Conservation (phyloP, 2,888 invertebrate genomes). For the Chirona hameri region DNA sequence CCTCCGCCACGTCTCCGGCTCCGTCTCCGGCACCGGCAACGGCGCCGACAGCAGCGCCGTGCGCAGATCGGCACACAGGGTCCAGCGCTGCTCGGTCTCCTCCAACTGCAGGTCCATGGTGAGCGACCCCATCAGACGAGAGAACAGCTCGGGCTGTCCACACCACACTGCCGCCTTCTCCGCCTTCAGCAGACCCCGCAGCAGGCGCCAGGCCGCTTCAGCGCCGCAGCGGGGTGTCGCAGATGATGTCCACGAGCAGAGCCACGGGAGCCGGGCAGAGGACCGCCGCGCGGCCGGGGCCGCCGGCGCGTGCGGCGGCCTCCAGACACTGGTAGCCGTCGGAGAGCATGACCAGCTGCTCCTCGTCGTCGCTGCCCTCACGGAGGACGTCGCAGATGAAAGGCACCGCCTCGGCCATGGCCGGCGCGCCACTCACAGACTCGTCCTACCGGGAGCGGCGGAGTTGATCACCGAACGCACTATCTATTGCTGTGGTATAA, state of each 20-base stretch:
- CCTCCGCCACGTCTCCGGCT: constrained; percentile 32
- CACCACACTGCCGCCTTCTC: neutral
- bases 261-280: neutral
- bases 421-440: constrained; percentile 61
- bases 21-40: neutral
- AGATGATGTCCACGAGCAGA: neutral
- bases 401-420: constrained; percentile 63
- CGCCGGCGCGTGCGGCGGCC: neutral
- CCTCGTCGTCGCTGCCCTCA: constrained; percentile 56
- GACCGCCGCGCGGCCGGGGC: neutral
- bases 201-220: constrained; percentile 3
- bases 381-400: constrained; percentile 42
- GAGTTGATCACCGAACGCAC: no score
- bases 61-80: neutral
- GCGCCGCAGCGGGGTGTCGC: neutral
- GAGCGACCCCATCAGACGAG: constrained; percentile 23
- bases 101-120: constrained; percentile 5
- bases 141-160: neutral
- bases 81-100: neutral
- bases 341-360: constrained; percentile 47
- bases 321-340: constrained; percentile 25
- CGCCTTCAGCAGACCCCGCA: neutral
- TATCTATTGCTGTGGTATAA: no score
- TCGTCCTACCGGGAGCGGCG: neutral
- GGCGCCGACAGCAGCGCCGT: constrained; percentile 10